Evolutionary conservation across 2,797 vertebrate genomes (phyloP), one percentile per base, ranked within the genome.

Genomic region (Dendrocincla fuliginosa): DNA sequence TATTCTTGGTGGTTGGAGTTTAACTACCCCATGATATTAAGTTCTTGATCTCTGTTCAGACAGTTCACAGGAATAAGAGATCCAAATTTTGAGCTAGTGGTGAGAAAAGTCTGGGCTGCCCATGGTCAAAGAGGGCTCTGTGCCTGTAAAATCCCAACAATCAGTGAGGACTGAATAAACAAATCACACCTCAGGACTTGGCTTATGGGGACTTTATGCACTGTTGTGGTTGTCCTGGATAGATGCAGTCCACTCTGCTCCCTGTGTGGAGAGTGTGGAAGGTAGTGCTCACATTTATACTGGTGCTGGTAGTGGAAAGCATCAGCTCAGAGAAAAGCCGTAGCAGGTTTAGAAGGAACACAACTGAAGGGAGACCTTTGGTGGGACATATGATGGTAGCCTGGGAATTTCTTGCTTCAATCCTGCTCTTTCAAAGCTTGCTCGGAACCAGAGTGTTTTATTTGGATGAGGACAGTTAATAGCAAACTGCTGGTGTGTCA

Each of bases 381-480:
- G 23, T 76, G 53, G 18, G 8, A 53, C 30, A 4, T 17, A 2
- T 9, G 28, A 5, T 32, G 46, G 24, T 37, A 56, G 76, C 28
- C 67, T 93, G 84, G 77, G 67, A 76, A 32, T 41, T 71, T 8
- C 32, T 93, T 77, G 74, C 92, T 87, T 87, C 74, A 70, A 2
- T 79, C 23, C 74, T 53, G 44, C 37, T 93, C 22, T 84, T 74
- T 80, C 59, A 85, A 94, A 93, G 80, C 80, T 93, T 93, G 87
- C 93, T 94, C 42, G 44, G 81, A 90, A 71, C 33, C 75, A 4
- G 46, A 79, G 22, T 93, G 3, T 81, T 77, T 83, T 75, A 16
- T 84, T 79, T 88, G 87, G 60, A 33, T 65, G 93, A 90, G 94
- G 90, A 92, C 95, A 96, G 91, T 95, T 96, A 95, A 96, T 94